These are phyloP conservation scores for Emydocephalus ijimae DNA, from an alignment of 2,113 vertebrate species.

Conservation along the genomic window DNA sequence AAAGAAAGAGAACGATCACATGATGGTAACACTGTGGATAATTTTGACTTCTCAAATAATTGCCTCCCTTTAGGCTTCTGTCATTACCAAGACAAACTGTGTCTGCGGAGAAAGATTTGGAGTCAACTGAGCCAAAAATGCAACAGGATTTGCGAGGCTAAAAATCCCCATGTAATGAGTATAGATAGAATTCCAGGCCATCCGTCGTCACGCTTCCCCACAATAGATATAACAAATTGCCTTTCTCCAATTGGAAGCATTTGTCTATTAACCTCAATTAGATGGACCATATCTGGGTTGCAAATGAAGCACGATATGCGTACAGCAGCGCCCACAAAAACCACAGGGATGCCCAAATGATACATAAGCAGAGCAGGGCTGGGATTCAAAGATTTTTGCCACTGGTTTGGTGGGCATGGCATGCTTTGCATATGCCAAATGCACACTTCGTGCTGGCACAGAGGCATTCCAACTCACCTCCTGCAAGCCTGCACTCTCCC, in stretches of 20 bases:
- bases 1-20: slow-evolving; percentile 61
- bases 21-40: slow-evolving; percentile 51
- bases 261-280: neutral
- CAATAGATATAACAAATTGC: neutral
- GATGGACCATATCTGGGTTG: neutral
- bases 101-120: slow-evolving; percentile 34
- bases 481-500: too few relatives aligned
- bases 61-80: slow-evolving; percentile 44
- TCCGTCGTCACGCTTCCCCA: neutral
- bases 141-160: neutral
- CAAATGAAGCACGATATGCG: neutral
- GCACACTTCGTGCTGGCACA: too few relatives aligned
- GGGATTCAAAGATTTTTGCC: too few relatives aligned
- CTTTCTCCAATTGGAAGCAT: neutral
- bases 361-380: neutral
- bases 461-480: too few relatives aligned
- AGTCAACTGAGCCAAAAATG: slow-evolving; percentile 33
- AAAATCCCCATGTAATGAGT: neutral
- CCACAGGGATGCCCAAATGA: neutral
- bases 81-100: slow-evolving; percentile 44
- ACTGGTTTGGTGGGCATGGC: too few relatives aligned
- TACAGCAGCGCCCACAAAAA: neutral
- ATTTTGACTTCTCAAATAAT: slow-evolving; percentile 64
- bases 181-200: neutral
- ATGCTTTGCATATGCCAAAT: too few relatives aligned